A percentile compares a stretch with the other conserved stretches of the same genome.
These are phyloP conservation scores for Hypsibius dujardini DNA, from an alignment of 1,140 invertebrate genomes.

Conservation along the genomic window DNA sequence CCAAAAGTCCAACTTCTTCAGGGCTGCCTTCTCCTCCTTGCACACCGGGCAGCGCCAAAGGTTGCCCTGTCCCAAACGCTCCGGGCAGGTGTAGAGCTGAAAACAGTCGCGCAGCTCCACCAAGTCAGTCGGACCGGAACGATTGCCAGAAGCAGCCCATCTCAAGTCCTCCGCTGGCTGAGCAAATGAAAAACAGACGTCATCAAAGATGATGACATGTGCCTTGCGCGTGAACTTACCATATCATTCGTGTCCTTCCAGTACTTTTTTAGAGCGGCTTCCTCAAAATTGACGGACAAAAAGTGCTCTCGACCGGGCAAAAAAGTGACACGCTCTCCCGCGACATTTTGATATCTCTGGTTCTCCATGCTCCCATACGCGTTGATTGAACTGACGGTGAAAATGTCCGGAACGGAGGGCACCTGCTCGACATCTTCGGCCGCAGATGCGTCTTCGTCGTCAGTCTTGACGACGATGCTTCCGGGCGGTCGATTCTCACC, in stretches of 20 bases:
- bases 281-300: background rate
- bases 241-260: too few species aligned
- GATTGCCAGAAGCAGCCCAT: slow-evolving; percentile 18
- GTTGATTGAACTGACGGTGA: slow-evolving; percentile 30
- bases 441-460: slow-evolving; percentile 18
- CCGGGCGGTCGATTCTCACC: too few species aligned
- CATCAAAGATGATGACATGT: too few species aligned
- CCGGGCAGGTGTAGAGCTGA: slow-evolving; percentile 27
- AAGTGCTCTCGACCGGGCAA: background rate
- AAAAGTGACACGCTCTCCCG: background rate
- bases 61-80: slow-evolving; percentile 26
- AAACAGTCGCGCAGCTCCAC: slow-evolving; percentile 27
- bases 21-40: slow-evolving; percentile 37
- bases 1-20: slow-evolving; percentile 41
- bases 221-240: too few species aligned
- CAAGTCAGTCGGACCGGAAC: slow-evolving; percentile 19
- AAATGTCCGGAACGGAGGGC: slow-evolving; percentile 23
- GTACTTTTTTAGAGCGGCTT: slow-evolving; percentile 20
- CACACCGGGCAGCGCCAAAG: slow-evolving; percentile 38
- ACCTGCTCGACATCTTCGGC: slow-evolving; percentile 19
- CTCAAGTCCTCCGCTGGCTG: slow-evolving; percentile 19
- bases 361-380: slow-evolving; percentile 31
- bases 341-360: background rate
- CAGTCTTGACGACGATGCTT: too few species aligned
- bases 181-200: background rate